Evolutionary conservation across 2,888 invertebrate genomes (phyloP), one percentile per base, ranked within the genome.

Genomic region (Erannis defoliaria): DNA sequence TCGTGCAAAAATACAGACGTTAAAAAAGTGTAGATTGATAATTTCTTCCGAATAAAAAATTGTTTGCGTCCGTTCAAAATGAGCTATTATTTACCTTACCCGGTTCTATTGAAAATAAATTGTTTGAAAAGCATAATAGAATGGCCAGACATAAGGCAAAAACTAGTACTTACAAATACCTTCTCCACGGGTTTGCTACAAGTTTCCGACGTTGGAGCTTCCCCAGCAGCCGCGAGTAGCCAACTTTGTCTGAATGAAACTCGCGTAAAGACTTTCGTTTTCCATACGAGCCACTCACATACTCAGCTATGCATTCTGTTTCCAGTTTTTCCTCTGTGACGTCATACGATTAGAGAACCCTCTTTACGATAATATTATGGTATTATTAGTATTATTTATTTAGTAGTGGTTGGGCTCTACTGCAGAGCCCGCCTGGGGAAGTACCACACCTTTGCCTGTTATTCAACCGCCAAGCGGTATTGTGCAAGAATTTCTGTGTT

Each of bases 161-260:
- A 42, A 21, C 21, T n/a, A 3, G n/a, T 26, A 26, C 26, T 26
- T 26, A 26, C 16, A 21, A 42, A 21, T 51, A 16, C 60, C 50
- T 29, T 35, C 26, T 62, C 60, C 57, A 48, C 26, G 29, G 19
- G 35, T 48, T 56, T 14, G 55, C 33, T 59, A 43, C 14, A 70
- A 66, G 68, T 64, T 81, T 80, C 80, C 54, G 64, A 76, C 77
- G 70, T 31, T 10, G 65, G 71, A 64, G 74, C 74, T 33, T 18
- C 57, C 59, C 61, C 76, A 75, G 78, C 80, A 82, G 76, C 84
- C 84, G 82, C 82, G 80, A 78, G 79, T 78, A 73, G 78, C 89
- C 84, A 92, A 91, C 90, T 93, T 85, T 68, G 82, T 79, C 85
- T 92, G 86, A 93, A 92, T 92, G 93, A 89, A 90, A 88, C 88